Percentiles rank a stretch among this genome's conserved stretches.
phyloP scores from a whole-genome alignment of 1,140 invertebrate genomes.

The Rhizoglyphus robini region DNA sequence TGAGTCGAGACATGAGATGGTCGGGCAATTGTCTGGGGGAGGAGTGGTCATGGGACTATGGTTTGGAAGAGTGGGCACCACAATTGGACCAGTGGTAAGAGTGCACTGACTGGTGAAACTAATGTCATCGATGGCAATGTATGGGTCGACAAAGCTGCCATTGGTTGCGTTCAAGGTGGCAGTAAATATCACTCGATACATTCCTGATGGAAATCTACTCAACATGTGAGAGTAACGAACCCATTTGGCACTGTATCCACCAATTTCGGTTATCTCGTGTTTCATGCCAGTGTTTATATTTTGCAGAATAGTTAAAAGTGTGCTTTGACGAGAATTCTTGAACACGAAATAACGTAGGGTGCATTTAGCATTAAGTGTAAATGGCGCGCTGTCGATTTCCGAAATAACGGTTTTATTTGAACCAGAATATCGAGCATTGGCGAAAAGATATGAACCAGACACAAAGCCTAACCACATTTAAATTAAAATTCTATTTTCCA shows the following conservation, averaged over 20 bases:
- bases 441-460: not conserved
- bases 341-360: not conserved
- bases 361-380: not conserved
- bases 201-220: not conserved
- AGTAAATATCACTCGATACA: not conserved
- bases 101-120: constrained; percentile 10
- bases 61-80: not conserved
- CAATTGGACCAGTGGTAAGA: not conserved
- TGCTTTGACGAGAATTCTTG: not conserved
- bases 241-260: not conserved
- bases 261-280: not conserved
- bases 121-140: constrained; percentile 24
- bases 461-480: too few species aligned
- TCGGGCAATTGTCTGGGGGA: not conserved
- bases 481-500: too few species aligned
- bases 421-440: not conserved
- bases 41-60: not conserved
- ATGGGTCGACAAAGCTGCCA: constrained; percentile 2
- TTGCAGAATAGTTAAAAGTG: not conserved
- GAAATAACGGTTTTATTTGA: not conserved
- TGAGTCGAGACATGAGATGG: not conserved
- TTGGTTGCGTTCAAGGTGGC: not conserved
- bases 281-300: not conserved
- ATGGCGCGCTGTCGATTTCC: not conserved
- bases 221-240: too few species aligned